Percentiles rank a stretch among this genome's conserved stretches.
phyloP scores from a whole-genome alignment of 2,113 vertebrate genomes.

The Saguinus midas region DNA sequence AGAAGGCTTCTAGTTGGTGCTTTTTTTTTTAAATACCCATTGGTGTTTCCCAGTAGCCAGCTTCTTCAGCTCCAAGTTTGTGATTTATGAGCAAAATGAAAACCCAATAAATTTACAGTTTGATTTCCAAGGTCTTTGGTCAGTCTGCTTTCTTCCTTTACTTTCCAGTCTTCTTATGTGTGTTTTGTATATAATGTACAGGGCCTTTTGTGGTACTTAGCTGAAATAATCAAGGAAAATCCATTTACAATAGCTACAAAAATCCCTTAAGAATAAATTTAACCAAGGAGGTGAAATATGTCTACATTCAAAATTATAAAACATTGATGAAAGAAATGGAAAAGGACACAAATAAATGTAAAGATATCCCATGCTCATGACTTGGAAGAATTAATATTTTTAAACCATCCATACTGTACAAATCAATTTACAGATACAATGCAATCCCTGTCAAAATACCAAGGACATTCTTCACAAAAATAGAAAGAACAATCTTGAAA shows the following conservation, averaged over 20 bases:
- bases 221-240: background rate
- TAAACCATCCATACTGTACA: background rate
- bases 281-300: background rate
- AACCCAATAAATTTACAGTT: background rate
- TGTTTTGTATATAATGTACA: background rate
- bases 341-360: background rate
- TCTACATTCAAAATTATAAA: background rate
- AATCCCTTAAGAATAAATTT: background rate
- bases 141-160: background rate
- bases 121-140: background rate
- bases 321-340: background rate
- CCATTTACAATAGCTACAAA: background rate
- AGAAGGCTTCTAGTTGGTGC: background rate
- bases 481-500: background rate
- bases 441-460: background rate
- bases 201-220: background rate
- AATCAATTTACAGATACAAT: background rate
- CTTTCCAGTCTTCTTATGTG: background rate
- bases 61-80: background rate
- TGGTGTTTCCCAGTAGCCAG: background rate
- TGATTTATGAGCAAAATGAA: too few relatives aligned
- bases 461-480: background rate
- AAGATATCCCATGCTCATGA: background rate
- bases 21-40: background rate
- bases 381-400: background rate